These are phyloP conservation scores for Coilia nasus DNA, from an alignment of 2,797 vertebrate genomes.

Conservation along the genomic window DNA sequence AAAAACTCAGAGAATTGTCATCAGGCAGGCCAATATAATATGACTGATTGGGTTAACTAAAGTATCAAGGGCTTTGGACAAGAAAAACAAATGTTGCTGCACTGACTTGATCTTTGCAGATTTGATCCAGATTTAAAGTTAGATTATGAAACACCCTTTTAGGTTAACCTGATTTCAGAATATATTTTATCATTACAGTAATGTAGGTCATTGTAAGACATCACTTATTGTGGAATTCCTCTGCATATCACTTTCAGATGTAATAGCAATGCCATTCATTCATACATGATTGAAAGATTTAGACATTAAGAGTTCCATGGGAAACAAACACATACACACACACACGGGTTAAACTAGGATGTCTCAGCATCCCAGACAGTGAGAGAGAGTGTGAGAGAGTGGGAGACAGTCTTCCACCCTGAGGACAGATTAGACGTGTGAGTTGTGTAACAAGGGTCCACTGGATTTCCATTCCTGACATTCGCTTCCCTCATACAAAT, in stretches of 20 bases:
- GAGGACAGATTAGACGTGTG: conserved; percentile 29
- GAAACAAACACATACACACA: neutral
- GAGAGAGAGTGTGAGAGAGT: conserved; percentile 39
- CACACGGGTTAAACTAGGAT: neutral
- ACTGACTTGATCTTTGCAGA: neutral
- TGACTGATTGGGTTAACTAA: neutral
- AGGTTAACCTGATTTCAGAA: neutral
- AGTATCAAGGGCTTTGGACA: neutral
- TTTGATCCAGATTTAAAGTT: neutral
- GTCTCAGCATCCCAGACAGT: conserved; percentile 18
- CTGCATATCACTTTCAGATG: conserved; percentile 36
- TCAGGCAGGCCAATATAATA: neutral
- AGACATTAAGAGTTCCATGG: conserved; percentile 30
- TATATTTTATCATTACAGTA: neutral
- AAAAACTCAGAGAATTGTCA: neutral
- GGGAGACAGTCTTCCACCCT: conserved; percentile 13
- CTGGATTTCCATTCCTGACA: conserved; percentile 26
- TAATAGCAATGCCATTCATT: conserved; percentile 39
- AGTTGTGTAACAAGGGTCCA: conserved; percentile 46
- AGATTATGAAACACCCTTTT: neutral
- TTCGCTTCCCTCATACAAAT: neutral
- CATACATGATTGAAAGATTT: conserved; percentile 47
- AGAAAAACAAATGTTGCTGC: neutral
- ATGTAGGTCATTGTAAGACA: no score
- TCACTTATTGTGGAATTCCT: neutral